phyloP scores from a whole-genome alignment of 2,797 vertebrate species.

The Sebastes steindachneri region DNA sequence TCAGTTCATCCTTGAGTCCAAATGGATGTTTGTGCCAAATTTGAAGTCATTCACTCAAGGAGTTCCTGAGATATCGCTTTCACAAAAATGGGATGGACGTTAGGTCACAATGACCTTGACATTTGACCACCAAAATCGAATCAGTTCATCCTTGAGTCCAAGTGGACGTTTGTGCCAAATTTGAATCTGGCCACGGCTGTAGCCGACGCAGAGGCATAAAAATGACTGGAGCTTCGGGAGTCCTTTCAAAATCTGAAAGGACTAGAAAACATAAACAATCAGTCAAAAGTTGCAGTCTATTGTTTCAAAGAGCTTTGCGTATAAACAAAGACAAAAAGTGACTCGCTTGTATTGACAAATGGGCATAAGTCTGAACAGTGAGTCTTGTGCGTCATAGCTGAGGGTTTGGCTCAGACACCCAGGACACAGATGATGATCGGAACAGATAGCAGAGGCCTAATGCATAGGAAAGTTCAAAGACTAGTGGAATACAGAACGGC shows the following conservation, averaged over 20 bases:
- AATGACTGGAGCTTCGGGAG: not conserved
- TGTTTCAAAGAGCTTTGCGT: not conserved
- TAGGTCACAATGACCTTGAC: not conserved
- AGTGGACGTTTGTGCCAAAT: no score
- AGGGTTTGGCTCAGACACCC: slow-evolving; percentile 51
- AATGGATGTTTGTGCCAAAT: not conserved
- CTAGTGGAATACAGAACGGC: slow-evolving; percentile 28
- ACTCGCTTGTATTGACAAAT: slow-evolving; percentile 7
- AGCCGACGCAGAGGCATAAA: not conserved
- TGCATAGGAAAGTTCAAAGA: slow-evolving; percentile 59
- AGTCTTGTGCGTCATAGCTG: slow-evolving; percentile 53
- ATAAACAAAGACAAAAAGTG: slow-evolving; percentile 1
- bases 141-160: no score
- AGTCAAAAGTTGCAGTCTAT: not conserved
- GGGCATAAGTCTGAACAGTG: slow-evolving; percentile 28
- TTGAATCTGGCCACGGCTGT: not conserved
- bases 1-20: not conserved
- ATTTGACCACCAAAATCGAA: accelerated
- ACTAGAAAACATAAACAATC: not conserved
- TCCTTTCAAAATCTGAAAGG: not conserved
- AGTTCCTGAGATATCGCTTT: not conserved
- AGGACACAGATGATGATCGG: slow-evolving; percentile 47
- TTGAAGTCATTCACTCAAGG: not conserved
- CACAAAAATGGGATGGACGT: not conserved
- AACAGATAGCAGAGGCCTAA: slow-evolving; percentile 52